Percentiles rank a stretch among this genome's conserved stretches.
Conservation (phyloP, 2,888 invertebrate genomes). For the Apodemia duryi region DNA sequence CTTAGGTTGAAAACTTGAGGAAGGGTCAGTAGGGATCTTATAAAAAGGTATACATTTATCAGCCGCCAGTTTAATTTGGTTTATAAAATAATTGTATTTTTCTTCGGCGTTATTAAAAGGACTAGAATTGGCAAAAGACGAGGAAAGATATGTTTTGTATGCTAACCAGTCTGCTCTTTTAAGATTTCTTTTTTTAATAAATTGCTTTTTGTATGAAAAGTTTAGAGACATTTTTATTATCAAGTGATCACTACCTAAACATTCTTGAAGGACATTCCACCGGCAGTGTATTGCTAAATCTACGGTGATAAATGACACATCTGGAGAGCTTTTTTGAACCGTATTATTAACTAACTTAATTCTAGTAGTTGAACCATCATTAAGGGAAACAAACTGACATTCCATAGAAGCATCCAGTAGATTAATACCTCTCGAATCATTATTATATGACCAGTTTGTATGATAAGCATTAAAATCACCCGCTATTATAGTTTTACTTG, state of each 20-base stretch:
- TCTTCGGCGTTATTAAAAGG: conserved; percentile 18
- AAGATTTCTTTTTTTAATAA: conserved; percentile 26
- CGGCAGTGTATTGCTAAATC: conserved; percentile 26
- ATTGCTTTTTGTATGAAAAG: background rate
- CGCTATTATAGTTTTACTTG: conserved; percentile 27
- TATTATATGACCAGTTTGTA: conserved; percentile 34
- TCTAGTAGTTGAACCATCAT: conserved; percentile 28
- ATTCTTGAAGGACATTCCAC: conserved; percentile 29
- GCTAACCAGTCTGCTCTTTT: conserved; percentile 22
- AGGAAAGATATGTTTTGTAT: background rate
- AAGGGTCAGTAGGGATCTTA: conserved; percentile 26
- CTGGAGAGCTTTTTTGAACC: conserved; percentile 32
- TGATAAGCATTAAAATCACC: conserved; percentile 38
- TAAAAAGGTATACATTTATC: conserved; percentile 27
- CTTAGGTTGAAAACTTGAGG: conserved; percentile 30
- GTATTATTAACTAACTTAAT: conserved; percentile 26
- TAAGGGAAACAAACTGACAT: conserved; percentile 25
- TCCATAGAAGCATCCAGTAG: conserved; percentile 31
- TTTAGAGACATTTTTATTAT: conserved; percentile 24
- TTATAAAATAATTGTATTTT: conserved; percentile 24
- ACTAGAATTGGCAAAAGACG: background rate
- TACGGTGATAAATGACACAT: conserved; percentile 27
- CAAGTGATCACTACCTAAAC: conserved; percentile 31
- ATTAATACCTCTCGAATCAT: conserved; percentile 30
- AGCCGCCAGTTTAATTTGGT: conserved; percentile 23